Base-by-base conservation (phyloP, 2,888 invertebrate genomes). In the Leucophenga montana region DNA sequence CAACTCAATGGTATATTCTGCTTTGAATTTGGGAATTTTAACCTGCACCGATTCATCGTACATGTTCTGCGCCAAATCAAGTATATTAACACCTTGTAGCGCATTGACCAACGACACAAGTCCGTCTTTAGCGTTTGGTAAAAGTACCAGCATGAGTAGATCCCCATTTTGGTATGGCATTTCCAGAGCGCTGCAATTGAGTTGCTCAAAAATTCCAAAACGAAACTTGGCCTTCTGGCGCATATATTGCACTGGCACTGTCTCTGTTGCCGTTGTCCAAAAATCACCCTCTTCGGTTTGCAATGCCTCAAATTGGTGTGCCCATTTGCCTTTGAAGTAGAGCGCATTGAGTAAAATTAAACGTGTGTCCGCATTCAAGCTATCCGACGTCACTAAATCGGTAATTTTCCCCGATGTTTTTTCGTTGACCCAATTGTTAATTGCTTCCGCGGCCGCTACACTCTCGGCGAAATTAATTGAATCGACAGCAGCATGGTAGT, bases 311-410 rank as follows among this genome's bases (percentile, higher is more conserved):
- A 96, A 97, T 82, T 92, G 89, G 48, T 90, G 85, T 53, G 90
- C 88, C 95, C 95, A 96, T 33, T 90, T 89, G 11, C 94, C 94
- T 90, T 95, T 95, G 89, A 95, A 95, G 85, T 95, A 94, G 20
- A 95, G 91, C 1, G 95, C 95, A 85, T 95, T 96, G 0, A 95
- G 91, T 11, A 96, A 90, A 9, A 95, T 93, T 73, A 95, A 85
- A 48, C 92, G 89, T 1, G 94, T 94, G 1, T 86, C 75, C 0
- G 67, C 33, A 79, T 88, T 80, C 3, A 95, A 81, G 85, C 89
- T 89, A 74, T 90, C 92, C 0, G 91, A n/a, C 0, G 90, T 85
- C 66, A 97, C 89, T 9, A 97, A 89, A 79, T 95, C 90, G 77
- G 93, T 92, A 72, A 97, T 97, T 86, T 93, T 94, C 4, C 93